Percentiles rank a stretch among this genome's conserved stretches.
phyloP scores from a whole-genome alignment of 2,113 vertebrate species.

The Protobothrops mucrosquamatus region DNA sequence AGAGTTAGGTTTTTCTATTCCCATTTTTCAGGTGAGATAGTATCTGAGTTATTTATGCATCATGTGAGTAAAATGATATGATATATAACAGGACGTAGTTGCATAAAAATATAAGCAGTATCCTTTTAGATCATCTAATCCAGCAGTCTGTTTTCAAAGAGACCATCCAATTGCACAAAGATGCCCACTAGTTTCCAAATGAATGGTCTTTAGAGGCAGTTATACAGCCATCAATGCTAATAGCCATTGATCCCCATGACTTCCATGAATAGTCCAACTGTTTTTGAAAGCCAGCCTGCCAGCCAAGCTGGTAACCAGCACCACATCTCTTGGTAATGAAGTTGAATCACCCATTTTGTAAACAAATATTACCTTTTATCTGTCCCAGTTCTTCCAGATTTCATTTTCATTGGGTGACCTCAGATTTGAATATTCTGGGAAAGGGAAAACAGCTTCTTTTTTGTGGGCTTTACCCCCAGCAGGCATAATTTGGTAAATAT shows the following conservation, averaged over 20 bases:
- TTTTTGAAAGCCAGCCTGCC: not conserved
- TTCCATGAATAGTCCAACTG: not conserved
- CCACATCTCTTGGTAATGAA: not conserved
- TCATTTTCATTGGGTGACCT: not conserved
- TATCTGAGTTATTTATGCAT: not conserved
- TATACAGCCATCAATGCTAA: too few relatives aligned
- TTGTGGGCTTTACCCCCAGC: not conserved
- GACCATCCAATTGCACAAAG: not conserved
- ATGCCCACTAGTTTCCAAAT: not conserved
- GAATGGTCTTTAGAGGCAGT: not conserved
- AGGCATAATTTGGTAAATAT: not conserved
- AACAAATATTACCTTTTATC: not conserved
- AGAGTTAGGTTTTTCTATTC: not conserved
- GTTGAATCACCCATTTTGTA: not conserved
- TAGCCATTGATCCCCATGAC: not conserved
- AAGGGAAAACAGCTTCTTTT: not conserved
- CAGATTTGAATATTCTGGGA: not conserved
- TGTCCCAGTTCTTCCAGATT: not conserved
- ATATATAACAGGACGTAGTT: not conserved
- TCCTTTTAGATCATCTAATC: not conserved
- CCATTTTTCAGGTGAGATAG: not conserved
- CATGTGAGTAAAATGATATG: not conserved
- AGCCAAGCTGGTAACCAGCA: not conserved
- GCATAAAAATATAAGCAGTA: not conserved
- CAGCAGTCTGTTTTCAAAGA: not conserved